phyloP scores from a whole-genome alignment of 2,797 vertebrate species.

The Garrulus glandarius region DNA sequence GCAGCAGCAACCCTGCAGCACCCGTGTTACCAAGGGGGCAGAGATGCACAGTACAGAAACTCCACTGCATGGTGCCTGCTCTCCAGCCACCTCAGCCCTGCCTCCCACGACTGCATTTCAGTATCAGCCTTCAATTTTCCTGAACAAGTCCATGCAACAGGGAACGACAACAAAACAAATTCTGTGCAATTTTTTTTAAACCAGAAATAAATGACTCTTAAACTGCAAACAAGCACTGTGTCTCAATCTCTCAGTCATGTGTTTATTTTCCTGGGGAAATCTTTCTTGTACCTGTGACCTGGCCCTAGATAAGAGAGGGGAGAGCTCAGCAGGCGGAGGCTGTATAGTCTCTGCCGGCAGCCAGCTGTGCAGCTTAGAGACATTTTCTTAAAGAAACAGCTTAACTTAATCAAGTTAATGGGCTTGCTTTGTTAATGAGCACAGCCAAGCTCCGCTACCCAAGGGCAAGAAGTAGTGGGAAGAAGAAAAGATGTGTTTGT shows the following conservation, averaged over 20 bases:
- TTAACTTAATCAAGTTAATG: background rate
- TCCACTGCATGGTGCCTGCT: rapidly evolving
- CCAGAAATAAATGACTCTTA: background rate
- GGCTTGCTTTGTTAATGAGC: background rate
- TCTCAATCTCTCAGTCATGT: background rate
- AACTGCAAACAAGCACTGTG: background rate
- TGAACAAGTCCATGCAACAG: background rate
- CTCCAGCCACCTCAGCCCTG: background rate
- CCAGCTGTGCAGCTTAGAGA: background rate
- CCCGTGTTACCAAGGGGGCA: rapidly evolving
- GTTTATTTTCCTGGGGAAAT: constrained; percentile 28
- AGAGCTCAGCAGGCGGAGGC: background rate
- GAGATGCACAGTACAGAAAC: background rate
- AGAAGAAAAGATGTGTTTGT: background rate
- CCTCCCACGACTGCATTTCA: background rate
- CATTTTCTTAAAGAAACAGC: background rate
- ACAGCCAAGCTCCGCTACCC: background rate
- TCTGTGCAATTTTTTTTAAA: background rate
- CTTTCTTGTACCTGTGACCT: background rate
- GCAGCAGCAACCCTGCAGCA: background rate
- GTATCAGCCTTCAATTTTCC: background rate
- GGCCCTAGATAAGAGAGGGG: background rate
- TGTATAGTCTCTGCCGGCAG: background rate
- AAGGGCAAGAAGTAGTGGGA: background rate
- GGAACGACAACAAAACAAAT: background rate